Conservation (phyloP, 1,140 invertebrate genomes). For the Trichoplusia ni region DNA sequence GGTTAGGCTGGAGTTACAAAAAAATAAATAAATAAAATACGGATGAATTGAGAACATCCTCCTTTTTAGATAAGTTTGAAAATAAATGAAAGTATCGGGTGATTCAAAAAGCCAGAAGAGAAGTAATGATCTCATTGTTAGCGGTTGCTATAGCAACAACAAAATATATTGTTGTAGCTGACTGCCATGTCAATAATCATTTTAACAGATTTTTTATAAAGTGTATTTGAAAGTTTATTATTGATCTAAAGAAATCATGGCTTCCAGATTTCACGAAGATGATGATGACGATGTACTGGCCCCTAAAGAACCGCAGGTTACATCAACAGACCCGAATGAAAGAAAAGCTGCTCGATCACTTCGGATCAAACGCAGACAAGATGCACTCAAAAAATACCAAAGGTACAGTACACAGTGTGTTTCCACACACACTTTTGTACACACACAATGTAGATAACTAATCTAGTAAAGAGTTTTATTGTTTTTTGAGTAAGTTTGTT, state of each 20-base stretch:
- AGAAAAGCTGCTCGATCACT: slow-evolving; percentile 84
- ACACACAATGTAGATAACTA: too few species aligned
- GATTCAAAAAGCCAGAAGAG: too few species aligned
- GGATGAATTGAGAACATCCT: too few species aligned
- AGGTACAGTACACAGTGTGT: slow-evolving; percentile 18
- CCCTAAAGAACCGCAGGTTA: slow-evolving; percentile 80
- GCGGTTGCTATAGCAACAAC: background rate
- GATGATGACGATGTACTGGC: slow-evolving; percentile 76
- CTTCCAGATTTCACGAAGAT: slow-evolving; percentile 54
- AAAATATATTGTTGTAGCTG: background rate
- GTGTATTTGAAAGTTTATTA: slow-evolving; percentile 1
- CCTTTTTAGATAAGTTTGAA: too few species aligned
- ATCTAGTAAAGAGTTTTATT: too few species aligned
- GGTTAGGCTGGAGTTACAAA: too few species aligned
- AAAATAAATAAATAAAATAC: too few species aligned
- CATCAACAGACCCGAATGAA: slow-evolving; percentile 82
- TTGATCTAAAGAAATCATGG: slow-evolving; percentile 40
- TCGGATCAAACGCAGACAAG: slow-evolving; percentile 83
- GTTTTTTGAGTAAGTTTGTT: too few species aligned
- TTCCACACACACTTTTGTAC: background rate
- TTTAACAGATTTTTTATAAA: background rate
- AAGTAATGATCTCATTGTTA: too few species aligned
- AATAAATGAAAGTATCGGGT: too few species aligned
- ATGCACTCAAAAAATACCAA: slow-evolving; percentile 83
- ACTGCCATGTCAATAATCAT: background rate